Conservation (phyloP, 2,888 invertebrate species). For the Andrena dorsata region DNA sequence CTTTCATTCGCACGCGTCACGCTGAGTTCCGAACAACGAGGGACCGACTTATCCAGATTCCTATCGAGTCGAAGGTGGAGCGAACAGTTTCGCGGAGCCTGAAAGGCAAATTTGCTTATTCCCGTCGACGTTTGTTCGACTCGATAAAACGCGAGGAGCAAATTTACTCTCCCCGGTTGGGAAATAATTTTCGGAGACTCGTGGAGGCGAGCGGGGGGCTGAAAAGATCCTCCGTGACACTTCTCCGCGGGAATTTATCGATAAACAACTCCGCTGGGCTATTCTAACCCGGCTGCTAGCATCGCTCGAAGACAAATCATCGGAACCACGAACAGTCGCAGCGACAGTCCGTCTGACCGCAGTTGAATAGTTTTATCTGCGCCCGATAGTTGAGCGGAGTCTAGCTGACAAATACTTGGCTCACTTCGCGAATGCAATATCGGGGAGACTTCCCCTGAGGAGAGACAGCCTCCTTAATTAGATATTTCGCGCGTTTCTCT, state of each 20-base stretch:
- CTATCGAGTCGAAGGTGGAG: too few relatives aligned
- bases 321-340: not conserved
- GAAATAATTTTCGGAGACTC: not conserved
- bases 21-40: too few relatives aligned
- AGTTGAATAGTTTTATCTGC: conserved; percentile 40
- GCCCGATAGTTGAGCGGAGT: conserved; percentile 19
- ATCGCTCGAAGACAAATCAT: conserved; percentile 5
- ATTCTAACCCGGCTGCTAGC: not conserved
- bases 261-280: not conserved
- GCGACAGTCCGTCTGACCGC: not conserved
- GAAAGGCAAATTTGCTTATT: conserved; percentile 4
- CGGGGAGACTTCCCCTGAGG: not conserved
- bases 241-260: too few relatives aligned
- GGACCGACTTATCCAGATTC: too few relatives aligned
- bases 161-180: not conserved
- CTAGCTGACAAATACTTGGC: conserved; percentile 24
- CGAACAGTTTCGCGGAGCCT: too few relatives aligned
- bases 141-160: not conserved
- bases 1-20: too few relatives aligned
- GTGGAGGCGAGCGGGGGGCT: too few relatives aligned
- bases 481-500: not conserved
- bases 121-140: not conserved
- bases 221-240: too few relatives aligned
- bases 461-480: conserved; percentile 31
- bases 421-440: conserved; percentile 10